phyloP scores from a whole-genome alignment of 2,113 vertebrate species.

The Dicerorhinus sumatrensis region DNA sequence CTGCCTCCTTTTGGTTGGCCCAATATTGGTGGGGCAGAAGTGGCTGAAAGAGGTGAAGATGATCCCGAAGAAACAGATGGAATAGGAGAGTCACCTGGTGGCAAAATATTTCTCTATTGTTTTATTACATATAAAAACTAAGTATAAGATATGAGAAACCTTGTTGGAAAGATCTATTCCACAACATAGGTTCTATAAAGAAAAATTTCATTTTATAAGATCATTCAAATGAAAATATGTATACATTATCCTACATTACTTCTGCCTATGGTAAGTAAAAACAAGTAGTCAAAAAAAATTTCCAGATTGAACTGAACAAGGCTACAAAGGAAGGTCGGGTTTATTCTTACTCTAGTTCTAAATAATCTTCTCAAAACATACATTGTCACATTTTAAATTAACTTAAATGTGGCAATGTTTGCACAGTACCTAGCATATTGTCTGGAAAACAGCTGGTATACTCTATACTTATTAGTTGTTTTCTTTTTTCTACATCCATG shows the following conservation, averaged over 20 bases:
- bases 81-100: constrained; percentile 96
- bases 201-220: constrained; percentile 61
- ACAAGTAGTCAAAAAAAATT: neutral
- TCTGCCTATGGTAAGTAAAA: constrained; percentile 38
- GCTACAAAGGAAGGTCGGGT: constrained; percentile 24
- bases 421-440: neutral
- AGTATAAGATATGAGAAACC: constrained; percentile 76
- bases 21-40: constrained; percentile 91
- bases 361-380: constrained; percentile 56
- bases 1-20: constrained; percentile 93
- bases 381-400: constrained; percentile 52
- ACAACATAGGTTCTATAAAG: constrained; percentile 69
- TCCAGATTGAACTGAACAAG: constrained; percentile 32
- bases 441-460: neutral
- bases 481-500: neutral
- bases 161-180: constrained; percentile 66
- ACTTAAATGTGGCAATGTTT: constrained; percentile 42
- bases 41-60: constrained; percentile 94
- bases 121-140: constrained; percentile 85
- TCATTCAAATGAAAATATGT: constrained; percentile 58
- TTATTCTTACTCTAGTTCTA: constrained; percentile 50
- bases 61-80: constrained; percentile 96
- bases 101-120: constrained; percentile 87
- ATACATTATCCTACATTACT: constrained; percentile 37
- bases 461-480: neutral